phyloP scores from a whole-genome alignment of 2,888 invertebrate genomes.

The Nemapogon koenigi region DNA sequence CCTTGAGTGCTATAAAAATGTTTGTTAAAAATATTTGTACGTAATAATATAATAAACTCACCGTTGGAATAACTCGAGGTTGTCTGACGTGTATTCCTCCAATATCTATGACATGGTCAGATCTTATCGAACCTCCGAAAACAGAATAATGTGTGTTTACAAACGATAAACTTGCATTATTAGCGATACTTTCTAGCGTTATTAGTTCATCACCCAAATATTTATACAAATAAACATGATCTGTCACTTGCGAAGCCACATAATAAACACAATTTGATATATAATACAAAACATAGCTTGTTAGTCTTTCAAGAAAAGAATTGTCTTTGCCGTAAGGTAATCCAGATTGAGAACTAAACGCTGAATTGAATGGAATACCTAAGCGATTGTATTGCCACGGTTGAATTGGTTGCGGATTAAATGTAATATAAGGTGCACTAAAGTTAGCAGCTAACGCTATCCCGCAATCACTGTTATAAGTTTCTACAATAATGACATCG shows the following conservation, averaged over 20 bases:
- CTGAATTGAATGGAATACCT: slow-evolving; percentile 58
- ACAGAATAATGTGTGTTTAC: slow-evolving; percentile 72
- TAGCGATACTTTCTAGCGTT: slow-evolving; percentile 61
- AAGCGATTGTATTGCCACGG: slow-evolving; percentile 60
- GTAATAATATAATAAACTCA: slow-evolving; percentile 24
- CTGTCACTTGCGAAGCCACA: slow-evolving; percentile 45
- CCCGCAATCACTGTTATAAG: slow-evolving; percentile 77
- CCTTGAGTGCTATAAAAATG: no score
- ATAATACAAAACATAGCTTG: slow-evolving; percentile 44
- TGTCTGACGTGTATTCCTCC: slow-evolving; percentile 69
- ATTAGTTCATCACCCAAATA: slow-evolving; percentile 60
- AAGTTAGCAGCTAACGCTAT: slow-evolving; percentile 72
- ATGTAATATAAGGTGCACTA: slow-evolving; percentile 67
- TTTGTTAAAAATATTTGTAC: no score
- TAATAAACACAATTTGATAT: slow-evolving; percentile 54
- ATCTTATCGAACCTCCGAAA: slow-evolving; percentile 61
- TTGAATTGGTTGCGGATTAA: slow-evolving; percentile 61
- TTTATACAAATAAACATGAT: slow-evolving; percentile 49
- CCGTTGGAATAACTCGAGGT: slow-evolving; percentile 53
- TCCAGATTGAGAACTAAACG: slow-evolving; percentile 48
- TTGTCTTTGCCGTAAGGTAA: slow-evolving; percentile 50
- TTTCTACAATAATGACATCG: slow-evolving; percentile 75
- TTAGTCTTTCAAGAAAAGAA: slow-evolving; percentile 51
- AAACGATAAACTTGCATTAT: slow-evolving; percentile 64
- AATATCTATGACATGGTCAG: slow-evolving; percentile 69